Evolutionary conservation across 2,888 invertebrate species (phyloP).

Genomic region (Germaria angustata): DNA sequence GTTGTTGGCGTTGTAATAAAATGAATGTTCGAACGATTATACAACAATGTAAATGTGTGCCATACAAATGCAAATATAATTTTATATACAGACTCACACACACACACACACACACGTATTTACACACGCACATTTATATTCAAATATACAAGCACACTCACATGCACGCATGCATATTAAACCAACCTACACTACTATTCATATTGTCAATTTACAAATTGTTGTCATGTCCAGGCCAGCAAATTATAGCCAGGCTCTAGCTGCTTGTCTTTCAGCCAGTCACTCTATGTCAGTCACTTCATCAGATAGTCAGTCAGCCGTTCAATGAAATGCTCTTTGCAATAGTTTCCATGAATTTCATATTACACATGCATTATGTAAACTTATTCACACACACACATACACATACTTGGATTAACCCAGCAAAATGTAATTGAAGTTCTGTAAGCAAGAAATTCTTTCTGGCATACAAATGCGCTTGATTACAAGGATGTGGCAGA

Average conservation of each 20-base stretch:
- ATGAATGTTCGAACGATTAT: slow-evolving; percentile 43
- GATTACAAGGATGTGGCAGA: too few species aligned
- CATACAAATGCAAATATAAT: neutral
- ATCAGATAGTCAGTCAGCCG: slow-evolving; percentile 35
- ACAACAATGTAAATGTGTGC: slow-evolving; percentile 48
- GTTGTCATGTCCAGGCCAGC: slow-evolving; percentile 43
- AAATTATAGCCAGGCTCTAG: slow-evolving; percentile 28
- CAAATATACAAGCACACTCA: neutral
- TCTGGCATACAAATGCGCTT: too few species aligned
- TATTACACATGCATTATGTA: slow-evolving; percentile 25
- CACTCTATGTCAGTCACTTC: slow-evolving; percentile 13
- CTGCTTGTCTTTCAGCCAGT: slow-evolving; percentile 9
- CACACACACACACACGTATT: neutral
- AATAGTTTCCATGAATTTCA: slow-evolving; percentile 40
- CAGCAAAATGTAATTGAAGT: too few species aligned
- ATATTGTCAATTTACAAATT: slow-evolving; percentile 50
- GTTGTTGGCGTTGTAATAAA: slow-evolving; percentile 29
- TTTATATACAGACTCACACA: neutral
- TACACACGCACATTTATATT: neutral
- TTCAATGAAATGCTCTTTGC: slow-evolving; percentile 19
- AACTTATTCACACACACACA: neutral
- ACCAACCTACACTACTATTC: neutral
- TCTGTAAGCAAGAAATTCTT: too few species aligned
- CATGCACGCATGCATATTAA: neutral
- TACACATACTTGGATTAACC: neutral